Base-by-base conservation (phyloP, 2,888 invertebrate genomes). In the Chrysomela aeneicollis region DNA sequence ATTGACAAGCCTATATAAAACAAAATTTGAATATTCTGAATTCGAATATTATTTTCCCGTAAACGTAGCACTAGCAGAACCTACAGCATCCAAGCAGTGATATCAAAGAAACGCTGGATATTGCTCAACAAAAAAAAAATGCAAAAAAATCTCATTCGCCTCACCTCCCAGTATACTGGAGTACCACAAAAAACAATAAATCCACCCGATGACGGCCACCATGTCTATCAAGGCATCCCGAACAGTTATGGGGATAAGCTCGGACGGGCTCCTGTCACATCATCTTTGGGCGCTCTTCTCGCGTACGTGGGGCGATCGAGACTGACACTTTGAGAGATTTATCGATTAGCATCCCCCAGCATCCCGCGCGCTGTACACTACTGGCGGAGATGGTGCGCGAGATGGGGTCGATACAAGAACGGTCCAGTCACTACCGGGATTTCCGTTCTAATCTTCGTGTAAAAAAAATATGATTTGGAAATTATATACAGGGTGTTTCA, bases 101-200 rank as follows among this genome's bases (percentile, higher is more conserved):
- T n/a, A n/a, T n/a, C n/a, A n/a, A n/a, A n/a, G n/a, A n/a, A n/a
- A n/a, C n/a, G n/a, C n/a, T n/a, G n/a, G n/a, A n/a, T n/a, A n/a
- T n/a, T n/a, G n/a, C n/a, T n/a, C n/a, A n/a, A n/a, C n/a, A n/a
- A n/a, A n/a, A n/a, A n/a, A n/a, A n/a, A n/a, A n/a, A n/a, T n/a
- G n/a, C n/a, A n/a, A n/a, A n/a, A n/a, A n/a, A n/a, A n/a, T n/a
- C n/a, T n/a, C n/a, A n/a, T n/a, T n/a, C n/a, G 47, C 53, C 77
- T 79, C 72, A 82, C 83, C 83, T 67, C 80, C 79, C 61, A 83
- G 74, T 66, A 83, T 82, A 64, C 82, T 82, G 55, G 77, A 69
- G 68, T 80, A 82, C 82, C 83, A 83, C 62, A 82, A 71, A 61
- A 75, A 77, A 73, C 80, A 80, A 75, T 82, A 83, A 61, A 78